phyloP scores from a whole-genome alignment of 2,113 vertebrate species.

The Gymnarchus niloticus region DNA sequence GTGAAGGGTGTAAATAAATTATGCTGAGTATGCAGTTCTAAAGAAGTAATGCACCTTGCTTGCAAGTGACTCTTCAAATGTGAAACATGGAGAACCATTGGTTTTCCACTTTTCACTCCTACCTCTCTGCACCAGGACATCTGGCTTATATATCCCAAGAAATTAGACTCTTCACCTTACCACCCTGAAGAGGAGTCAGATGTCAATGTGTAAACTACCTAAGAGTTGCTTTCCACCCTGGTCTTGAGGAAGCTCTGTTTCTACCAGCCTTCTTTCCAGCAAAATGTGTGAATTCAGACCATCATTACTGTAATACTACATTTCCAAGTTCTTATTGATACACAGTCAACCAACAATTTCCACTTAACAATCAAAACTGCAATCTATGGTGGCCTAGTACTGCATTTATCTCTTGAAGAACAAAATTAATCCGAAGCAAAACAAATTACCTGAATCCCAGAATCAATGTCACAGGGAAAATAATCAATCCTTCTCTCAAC shows the following conservation, averaged over 20 bases:
- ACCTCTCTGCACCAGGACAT: background rate
- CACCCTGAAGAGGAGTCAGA: background rate
- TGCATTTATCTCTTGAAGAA: conserved; percentile 42
- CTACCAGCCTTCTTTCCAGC: background rate
- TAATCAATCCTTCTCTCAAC: conserved; percentile 50
- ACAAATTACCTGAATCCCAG: conserved; percentile 61
- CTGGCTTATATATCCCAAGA: background rate
- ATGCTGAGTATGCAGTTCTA: background rate
- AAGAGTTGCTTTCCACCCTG: too few relatives aligned
- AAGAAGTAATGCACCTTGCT: background rate
- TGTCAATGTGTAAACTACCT: background rate
- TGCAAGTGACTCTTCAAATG: background rate
- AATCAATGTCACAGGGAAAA: conserved; percentile 56
- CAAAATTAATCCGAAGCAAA: conserved; percentile 57
- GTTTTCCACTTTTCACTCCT: background rate
- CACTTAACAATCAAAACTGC: conserved; percentile 21
- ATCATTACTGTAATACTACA: background rate
- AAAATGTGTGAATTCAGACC: background rate
- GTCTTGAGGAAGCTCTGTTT: background rate
- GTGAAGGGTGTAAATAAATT: background rate
- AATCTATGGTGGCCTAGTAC: conserved; percentile 28
- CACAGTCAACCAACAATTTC: background rate
- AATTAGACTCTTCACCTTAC: background rate
- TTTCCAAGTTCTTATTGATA: background rate
- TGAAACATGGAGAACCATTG: background rate